These are phyloP conservation scores for Amphiprion percula DNA, from an alignment of 2,113 vertebrate species.

Conservation along the genomic window DNA sequence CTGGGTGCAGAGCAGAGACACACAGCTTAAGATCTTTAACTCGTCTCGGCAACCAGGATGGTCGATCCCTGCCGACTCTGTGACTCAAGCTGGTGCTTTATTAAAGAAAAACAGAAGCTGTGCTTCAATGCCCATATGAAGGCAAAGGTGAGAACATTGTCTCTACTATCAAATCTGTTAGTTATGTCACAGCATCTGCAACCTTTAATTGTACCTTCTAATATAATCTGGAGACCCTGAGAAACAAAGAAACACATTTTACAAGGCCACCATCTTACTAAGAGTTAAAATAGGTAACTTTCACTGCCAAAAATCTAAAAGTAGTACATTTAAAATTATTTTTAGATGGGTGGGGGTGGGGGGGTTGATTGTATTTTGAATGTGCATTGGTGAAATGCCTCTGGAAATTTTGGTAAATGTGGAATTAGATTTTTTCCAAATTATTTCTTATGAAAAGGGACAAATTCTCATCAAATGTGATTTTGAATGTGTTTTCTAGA, in stretches of 20 bases:
- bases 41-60: conserved; percentile 52
- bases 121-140: conserved; percentile 35
- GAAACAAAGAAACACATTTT: background rate
- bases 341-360: too few species aligned
- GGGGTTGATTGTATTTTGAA: too few species aligned
- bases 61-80: conserved; percentile 34
- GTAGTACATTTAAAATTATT: too few species aligned
- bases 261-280: background rate
- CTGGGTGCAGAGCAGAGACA: conserved; percentile 71
- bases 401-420: too few species aligned
- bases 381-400: too few species aligned
- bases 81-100: conserved; percentile 59
- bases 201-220: background rate
- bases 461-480: too few species aligned
- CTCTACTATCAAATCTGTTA: conserved; percentile 4
- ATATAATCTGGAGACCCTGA: background rate
- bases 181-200: background rate
- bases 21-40: conserved; percentile 74
- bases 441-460: too few species aligned
- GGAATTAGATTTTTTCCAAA: too few species aligned
- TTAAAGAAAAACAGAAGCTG: conserved; percentile 72
- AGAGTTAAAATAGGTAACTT: conserved; percentile 28
- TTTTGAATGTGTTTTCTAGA: too few species aligned
- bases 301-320: background rate
- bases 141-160: background rate